These are phyloP conservation scores for Drepana arcuata DNA, from an alignment of 1,140 invertebrate genomes.

Conservation along the genomic window DNA sequence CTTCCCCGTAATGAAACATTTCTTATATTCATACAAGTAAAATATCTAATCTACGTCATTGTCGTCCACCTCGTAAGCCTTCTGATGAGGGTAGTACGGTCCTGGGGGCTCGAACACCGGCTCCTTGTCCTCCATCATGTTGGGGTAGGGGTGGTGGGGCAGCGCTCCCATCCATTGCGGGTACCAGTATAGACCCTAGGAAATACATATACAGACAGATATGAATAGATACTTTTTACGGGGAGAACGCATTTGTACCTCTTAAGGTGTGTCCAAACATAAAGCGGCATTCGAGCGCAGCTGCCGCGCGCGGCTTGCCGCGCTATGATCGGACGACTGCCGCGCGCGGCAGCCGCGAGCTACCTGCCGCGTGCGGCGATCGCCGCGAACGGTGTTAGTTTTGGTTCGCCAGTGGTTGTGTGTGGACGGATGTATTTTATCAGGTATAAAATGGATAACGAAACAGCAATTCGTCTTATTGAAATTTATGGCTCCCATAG, in stretches of 20 bases:
- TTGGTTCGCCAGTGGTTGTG: not conserved
- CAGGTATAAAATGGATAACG: conserved; percentile 1
- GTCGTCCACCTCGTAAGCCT: conserved; percentile 33
- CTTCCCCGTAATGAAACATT: too few relatives aligned
- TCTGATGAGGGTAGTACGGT: conserved; percentile 44
- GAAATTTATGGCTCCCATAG: conserved; percentile 4
- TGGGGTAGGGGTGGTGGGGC: conserved; percentile 43
- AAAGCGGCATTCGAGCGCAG: conserved; percentile 3
- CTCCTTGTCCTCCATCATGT: conserved; percentile 24
- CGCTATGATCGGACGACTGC: not conserved
- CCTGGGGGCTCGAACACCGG: conserved; percentile 22
- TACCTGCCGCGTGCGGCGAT: not conserved
- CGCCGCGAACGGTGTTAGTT: not conserved
- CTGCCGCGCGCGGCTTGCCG: conserved; percentile 1
- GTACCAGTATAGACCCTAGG: conserved; percentile 60
- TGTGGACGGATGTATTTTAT: conserved; percentile 1
- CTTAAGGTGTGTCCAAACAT: conserved; percentile 5
- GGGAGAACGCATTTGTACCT: too few relatives aligned
- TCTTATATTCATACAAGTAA: too few relatives aligned
- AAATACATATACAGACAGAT: conserved; percentile 1
- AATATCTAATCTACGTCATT: conserved; percentile 18
- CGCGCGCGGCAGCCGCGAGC: conserved; percentile 1
- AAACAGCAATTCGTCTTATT: conserved; percentile 4
- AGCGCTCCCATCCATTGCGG: conserved; percentile 58
- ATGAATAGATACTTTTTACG: too few relatives aligned